A percentile compares a stretch with the other conserved stretches of the same genome.
phyloP scores from a whole-genome alignment of 2,888 invertebrate species.

The Lymantria dispar region DNA sequence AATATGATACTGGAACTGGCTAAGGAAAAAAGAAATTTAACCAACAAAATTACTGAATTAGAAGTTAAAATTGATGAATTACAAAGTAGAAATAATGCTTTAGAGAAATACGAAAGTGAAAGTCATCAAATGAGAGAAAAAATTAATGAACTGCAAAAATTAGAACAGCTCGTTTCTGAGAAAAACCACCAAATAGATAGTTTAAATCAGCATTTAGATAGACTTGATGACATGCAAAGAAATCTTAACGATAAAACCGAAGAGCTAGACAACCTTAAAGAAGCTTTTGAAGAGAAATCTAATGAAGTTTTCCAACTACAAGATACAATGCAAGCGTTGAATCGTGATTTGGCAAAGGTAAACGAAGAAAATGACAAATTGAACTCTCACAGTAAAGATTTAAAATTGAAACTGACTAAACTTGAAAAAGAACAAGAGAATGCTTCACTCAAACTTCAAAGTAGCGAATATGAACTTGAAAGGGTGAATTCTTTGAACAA shows the following conservation, averaged over 20 bases:
- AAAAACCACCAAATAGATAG: slow-evolving; percentile 80
- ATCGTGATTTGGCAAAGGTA: slow-evolving; percentile 59
- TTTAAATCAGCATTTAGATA: slow-evolving; percentile 74
- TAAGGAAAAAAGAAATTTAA: slow-evolving; percentile 81
- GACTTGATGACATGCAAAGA: slow-evolving; percentile 75
- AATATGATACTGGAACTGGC: slow-evolving; percentile 82
- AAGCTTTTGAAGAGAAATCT: slow-evolving; percentile 71
- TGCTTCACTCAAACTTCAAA: slow-evolving; percentile 62
- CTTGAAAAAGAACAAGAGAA: slow-evolving; percentile 75
- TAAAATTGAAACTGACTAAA: slow-evolving; percentile 63
- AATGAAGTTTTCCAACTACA: slow-evolving; percentile 68
- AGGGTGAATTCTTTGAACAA: slow-evolving; percentile 62
- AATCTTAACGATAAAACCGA: slow-evolving; percentile 75
- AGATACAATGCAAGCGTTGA: slow-evolving; percentile 58
- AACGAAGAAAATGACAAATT: slow-evolving; percentile 69
- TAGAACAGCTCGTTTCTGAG: slow-evolving; percentile 80
- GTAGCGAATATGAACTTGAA: slow-evolving; percentile 62
- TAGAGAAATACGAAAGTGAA: slow-evolving; percentile 65
- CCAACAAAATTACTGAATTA: slow-evolving; percentile 70
- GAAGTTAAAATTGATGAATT: slow-evolving; percentile 77
- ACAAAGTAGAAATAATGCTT: slow-evolving; percentile 61
- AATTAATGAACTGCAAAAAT: slow-evolving; percentile 67
- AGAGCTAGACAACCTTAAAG: slow-evolving; percentile 69
- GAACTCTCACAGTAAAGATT: slow-evolving; percentile 56
- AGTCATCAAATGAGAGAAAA: slow-evolving; percentile 76